phyloP scores from a whole-genome alignment of 2,797 vertebrate species.

The Pachyuromys duprasi region DNA sequence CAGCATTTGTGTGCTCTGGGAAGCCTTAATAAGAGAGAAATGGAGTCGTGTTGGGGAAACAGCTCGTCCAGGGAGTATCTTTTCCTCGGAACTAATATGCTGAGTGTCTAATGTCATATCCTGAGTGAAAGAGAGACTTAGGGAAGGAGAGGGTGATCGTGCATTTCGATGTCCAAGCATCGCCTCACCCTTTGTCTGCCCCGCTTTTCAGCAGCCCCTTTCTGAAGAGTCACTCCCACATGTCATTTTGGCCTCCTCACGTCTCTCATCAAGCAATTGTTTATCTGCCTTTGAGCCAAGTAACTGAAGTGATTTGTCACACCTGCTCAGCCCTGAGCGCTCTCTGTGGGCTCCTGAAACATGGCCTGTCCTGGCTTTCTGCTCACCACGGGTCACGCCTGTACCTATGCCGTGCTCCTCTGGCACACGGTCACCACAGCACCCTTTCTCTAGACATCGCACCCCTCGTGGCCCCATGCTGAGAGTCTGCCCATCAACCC shows the following conservation, averaged over 20 bases:
- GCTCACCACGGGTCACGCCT: not conserved
- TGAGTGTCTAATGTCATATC: not conserved
- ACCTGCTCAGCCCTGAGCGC: not conserved
- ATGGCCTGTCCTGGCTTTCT: not conserved
- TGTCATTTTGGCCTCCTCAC: not conserved
- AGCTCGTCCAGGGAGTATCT: not conserved
- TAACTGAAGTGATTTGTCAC: not conserved
- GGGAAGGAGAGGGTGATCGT: not conserved
- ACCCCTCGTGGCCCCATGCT: not conserved
- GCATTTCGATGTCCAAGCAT: not conserved
- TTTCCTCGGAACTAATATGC: not conserved
- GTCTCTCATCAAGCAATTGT: not conserved
- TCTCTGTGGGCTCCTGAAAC: not conserved
- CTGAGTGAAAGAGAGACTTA: not conserved
- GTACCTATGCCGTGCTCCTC: not conserved
- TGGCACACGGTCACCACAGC: not conserved
- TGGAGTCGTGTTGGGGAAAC: not conserved
- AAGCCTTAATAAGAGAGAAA: not conserved
- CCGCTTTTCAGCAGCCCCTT: not conserved
- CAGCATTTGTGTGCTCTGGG: conserved; percentile 55
- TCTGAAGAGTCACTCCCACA: not conserved
- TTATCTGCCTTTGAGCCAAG: not conserved
- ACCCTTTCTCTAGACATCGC: not conserved
- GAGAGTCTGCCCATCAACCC: not conserved
- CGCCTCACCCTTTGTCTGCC: conserved; percentile 11